Conservation (phyloP, 2,888 invertebrate species). For the Cancer borealis region DNA sequence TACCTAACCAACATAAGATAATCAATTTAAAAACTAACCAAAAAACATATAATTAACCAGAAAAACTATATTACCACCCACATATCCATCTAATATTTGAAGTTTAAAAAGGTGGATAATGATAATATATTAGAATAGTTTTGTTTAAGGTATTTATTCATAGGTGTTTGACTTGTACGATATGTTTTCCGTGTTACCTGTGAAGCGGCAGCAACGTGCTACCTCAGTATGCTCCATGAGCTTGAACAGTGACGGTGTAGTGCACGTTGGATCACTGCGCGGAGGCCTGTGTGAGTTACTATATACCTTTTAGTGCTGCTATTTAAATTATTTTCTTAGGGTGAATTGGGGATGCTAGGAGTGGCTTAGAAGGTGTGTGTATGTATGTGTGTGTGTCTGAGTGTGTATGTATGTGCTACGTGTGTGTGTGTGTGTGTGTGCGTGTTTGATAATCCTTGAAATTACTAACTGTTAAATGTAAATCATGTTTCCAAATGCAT, state of each 20-base stretch:
- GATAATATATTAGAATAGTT: not conserved
- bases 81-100: not conserved
- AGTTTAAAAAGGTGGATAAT: not conserved
- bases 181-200: not conserved
- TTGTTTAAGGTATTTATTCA: not conserved
- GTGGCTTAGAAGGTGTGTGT: not conserved
- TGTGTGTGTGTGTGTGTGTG: constrained; percentile 9
- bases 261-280: not conserved
- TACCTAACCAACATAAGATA: no score
- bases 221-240: not conserved
- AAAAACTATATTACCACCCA: no score
- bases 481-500: no score
- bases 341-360: not conserved
- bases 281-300: constrained; percentile 24
- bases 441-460: not conserved
- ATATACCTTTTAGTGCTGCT: not conserved
- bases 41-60: no score
- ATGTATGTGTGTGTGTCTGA: not conserved
- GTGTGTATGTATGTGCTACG: not conserved
- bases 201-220: not conserved
- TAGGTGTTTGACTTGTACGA: not conserved
- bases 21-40: no score
- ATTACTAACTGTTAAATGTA: no score
- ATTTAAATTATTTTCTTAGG: not conserved
- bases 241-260: not conserved